Percentiles rank a stretch among this genome's conserved stretches.
Evolutionary conservation across 1,140 invertebrate genomes (phyloP).

Genomic region (Proales similis): DNA sequence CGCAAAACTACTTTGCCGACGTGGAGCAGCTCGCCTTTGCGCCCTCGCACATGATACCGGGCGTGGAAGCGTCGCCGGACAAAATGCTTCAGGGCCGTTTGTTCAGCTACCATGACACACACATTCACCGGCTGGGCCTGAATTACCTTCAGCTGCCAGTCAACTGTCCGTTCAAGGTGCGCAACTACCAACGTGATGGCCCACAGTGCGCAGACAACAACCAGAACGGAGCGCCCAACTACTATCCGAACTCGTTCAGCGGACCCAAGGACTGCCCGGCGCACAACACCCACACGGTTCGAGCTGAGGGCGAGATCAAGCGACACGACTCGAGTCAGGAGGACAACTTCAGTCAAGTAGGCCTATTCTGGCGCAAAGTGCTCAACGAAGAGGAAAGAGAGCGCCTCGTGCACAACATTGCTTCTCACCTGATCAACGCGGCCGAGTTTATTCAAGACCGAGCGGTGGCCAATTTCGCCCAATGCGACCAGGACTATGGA

Average conservation of each 20-base stretch:
- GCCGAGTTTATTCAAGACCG: constrained; percentile 30
- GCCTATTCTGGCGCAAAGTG: constrained; percentile 28
- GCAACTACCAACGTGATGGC: constrained; percentile 83
- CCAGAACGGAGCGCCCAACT: constrained; percentile 72
- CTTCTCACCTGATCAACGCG: constrained; percentile 11
- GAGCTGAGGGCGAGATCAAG: constrained; percentile 3
- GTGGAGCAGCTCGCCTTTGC: constrained; percentile 89
- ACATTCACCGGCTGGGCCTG: constrained; percentile 79
- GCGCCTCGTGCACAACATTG: constrained; percentile 7
- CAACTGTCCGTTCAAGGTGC: constrained; percentile 73
- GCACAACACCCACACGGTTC: not conserved
- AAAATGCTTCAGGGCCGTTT: constrained; percentile 85
- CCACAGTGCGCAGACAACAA: constrained; percentile 53
- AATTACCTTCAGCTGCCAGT: constrained; percentile 88
- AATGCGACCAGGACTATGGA: constrained; percentile 35
- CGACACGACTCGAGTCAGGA: constrained; percentile 12
- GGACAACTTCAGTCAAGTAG: constrained; percentile 36
- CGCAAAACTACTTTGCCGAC: constrained; percentile 84
- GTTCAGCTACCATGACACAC: constrained; percentile 88
- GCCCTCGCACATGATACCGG: constrained; percentile 79
- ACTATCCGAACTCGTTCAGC: constrained; percentile 87
- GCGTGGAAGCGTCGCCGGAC: constrained; percentile 72
- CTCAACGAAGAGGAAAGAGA: constrained; percentile 36
- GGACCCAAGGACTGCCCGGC: constrained; percentile 59
- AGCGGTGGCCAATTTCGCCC: constrained; percentile 25